Base-by-base conservation (phyloP, 92 coral and sea anemone genomes). In the Siderastrea radians region DNA sequence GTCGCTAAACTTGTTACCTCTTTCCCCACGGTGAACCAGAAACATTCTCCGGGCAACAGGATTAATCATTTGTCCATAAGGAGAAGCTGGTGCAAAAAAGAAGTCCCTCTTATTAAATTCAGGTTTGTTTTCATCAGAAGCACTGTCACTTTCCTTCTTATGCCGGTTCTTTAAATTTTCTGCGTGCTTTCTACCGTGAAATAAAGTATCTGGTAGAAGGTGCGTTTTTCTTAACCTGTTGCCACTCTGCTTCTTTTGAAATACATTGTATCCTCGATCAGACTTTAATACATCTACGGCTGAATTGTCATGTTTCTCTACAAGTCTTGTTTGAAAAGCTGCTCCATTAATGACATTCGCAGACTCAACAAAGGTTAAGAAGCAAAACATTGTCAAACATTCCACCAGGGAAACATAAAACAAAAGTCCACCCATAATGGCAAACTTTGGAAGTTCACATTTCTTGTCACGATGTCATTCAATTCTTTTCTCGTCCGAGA, bases 11-110 rank as follows among this genome's bases (percentile, higher is more conserved):
- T 3, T 10, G 19, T 26, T 61, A 84, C 87, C 87, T 74, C 74
- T 61, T 52, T 74, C 87, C 10, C 73, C 74, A 11, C 80, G 87
- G 26, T 74, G 80, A 62, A 84, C 63, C 45, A 84, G 54, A 48
- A 73, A 62, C 64, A 84, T 62, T 4, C 87, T 84, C 14, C 87
- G 80, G 86, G 71, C 86, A 58, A 60, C 78, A 4, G 87, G 74
- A 43, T 44, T 52, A 4, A 53, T 7, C 55, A 84, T 73, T 51
- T 38, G 72, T 2, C 55, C 63, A 44, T 60, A 73, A 2, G 87
- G 74, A 45, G 87, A 59, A 12, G 70, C 87, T 1, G 87, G 71
- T 5, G 52, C 58, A 8, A 84, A 84, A 74, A 48, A 84, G 64
- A 61, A 84, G 68, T 84, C 81, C 6, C 87, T 84, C 74, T 84